Base-by-base conservation (phyloP, 2,797 vertebrate species). In the Caiman crocodilus region DNA sequence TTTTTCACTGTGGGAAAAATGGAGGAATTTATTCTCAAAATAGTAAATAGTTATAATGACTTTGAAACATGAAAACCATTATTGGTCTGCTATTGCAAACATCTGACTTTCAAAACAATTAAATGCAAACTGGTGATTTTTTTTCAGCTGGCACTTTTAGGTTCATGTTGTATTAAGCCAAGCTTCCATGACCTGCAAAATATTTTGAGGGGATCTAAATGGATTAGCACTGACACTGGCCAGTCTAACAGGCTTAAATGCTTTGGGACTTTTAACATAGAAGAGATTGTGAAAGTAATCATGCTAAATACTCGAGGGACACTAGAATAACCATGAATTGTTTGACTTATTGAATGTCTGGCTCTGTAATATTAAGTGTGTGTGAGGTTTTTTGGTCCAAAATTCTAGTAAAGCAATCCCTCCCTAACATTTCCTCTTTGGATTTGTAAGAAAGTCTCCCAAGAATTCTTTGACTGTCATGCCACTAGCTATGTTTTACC, bases 291-390 rank as follows among this genome's bases (percentile, higher is more conserved):
- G 87, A 79, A 92, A 85, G 91, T 23, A 83, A 25, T 77, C 73
- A 79, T 26, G 57, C 60, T 71, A 73, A 95, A 90, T 20, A 91
- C 94, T 79, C 71, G 11, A 90, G 94, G 78, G 87, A 92, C 83
- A 59, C 42, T 57, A 79, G n/a, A 86, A 95, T 82, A 90, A 86
- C 5, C 4, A 93, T 76, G 42, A 90, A 77, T 75, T 80, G 57
- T 15, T 7, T 88, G 82, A 96, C 76, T 75, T 96, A 91, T 64
- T 60, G 10, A 15, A 85, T 86, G 91, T 95, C 89, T 96, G 92
- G 89, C 74, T 96, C 92, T 80, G 75, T 57, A 96, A 87, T 90
- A 80, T 84, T 74, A 82, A 82, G 28, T 82, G 82, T 76, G 93
- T 92, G 82, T 65, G 71, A 1, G 69, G 87, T 71, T 88, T 94